phyloP scores from a whole-genome alignment of 2,797 vertebrate species.

The Gobionotothen gibberifrons region DNA sequence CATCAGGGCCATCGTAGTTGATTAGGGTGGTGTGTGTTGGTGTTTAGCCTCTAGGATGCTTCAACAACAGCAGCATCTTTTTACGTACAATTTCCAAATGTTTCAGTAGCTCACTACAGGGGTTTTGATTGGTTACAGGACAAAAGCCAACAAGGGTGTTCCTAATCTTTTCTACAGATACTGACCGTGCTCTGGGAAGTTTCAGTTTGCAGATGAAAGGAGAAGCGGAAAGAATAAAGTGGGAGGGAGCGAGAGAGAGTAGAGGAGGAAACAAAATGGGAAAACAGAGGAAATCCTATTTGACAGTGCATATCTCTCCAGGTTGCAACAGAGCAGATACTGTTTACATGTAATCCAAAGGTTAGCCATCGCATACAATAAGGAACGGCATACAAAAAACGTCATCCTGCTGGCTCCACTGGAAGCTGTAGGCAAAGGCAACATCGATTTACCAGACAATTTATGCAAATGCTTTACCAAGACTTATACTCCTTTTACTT shows the following conservation, averaged over 20 bases:
- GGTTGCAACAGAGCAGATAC: not conserved
- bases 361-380: not conserved
- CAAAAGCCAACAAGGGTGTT: slow-evolving; percentile 57
- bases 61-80: slow-evolving; percentile 56
- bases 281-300: slow-evolving; percentile 29
- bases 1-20: slow-evolving; percentile 25
- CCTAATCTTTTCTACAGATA: slow-evolving; percentile 55
- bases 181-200: slow-evolving; percentile 39
- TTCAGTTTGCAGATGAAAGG: slow-evolving; percentile 43
- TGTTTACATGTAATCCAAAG: slow-evolving; percentile 1
- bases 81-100: slow-evolving; percentile 50
- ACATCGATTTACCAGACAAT: slow-evolving; percentile 2
- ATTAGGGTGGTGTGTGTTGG: not conserved
- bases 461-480: slow-evolving; percentile 9
- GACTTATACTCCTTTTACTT: slow-evolving; percentile 17
- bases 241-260: slow-evolving; percentile 30
- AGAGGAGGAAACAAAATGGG: not conserved
- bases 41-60: slow-evolving; percentile 66
- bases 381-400: not conserved
- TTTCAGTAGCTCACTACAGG: slow-evolving; percentile 37
- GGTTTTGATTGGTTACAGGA: slow-evolving; percentile 35
- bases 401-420: not conserved
- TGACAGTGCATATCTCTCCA: slow-evolving; percentile 16
- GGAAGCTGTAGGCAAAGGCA: slow-evolving; percentile 1
- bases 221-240: slow-evolving; percentile 37